A percentile compares a stretch with the other conserved stretches of the same genome.
Evolutionary conservation across 1,140 invertebrate species (phyloP).

Genomic region (Ridgeia piscesae): DNA sequence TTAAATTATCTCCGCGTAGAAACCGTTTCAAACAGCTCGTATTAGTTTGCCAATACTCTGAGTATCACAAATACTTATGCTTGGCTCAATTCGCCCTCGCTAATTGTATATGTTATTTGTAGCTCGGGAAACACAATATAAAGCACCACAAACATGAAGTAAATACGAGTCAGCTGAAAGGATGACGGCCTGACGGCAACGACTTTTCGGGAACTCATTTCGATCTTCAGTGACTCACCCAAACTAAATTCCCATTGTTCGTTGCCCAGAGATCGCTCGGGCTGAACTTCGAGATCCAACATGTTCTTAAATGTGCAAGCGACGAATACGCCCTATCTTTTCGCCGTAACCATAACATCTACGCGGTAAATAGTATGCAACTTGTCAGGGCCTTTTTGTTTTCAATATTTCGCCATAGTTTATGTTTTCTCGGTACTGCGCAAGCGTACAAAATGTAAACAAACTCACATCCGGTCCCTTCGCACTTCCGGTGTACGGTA

Average conservation of each 20-base stretch:
- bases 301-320: slow-evolving; percentile 59
- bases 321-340: slow-evolving; percentile 12
- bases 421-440: slow-evolving; percentile 9
- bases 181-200: not conserved
- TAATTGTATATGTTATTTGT: not conserved
- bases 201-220: slow-evolving; percentile 9
- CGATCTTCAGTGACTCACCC: slow-evolving; percentile 68
- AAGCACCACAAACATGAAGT: not conserved
- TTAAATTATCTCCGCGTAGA: not conserved
- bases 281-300: slow-evolving; percentile 93
- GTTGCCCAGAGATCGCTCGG: slow-evolving; percentile 91
- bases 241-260: slow-evolving; percentile 97
- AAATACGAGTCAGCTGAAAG: not conserved
- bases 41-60: not conserved
- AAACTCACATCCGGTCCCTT: slow-evolving; percentile 12
- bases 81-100: not conserved
- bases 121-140: slow-evolving; percentile 2
- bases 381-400: slow-evolving; percentile 6
- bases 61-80: not conserved
- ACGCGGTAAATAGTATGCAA: slow-evolving; percentile 3
- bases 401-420: slow-evolving; percentile 6
- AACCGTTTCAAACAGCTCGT: not conserved
- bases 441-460: slow-evolving; percentile 21
- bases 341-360: not conserved
- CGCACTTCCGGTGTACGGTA: not conserved